A percentile compares a stretch with the other conserved stretches of the same genome.
phyloP scores from a whole-genome alignment of 1,140 invertebrate species.

The Drosophila nigrodunni region DNA sequence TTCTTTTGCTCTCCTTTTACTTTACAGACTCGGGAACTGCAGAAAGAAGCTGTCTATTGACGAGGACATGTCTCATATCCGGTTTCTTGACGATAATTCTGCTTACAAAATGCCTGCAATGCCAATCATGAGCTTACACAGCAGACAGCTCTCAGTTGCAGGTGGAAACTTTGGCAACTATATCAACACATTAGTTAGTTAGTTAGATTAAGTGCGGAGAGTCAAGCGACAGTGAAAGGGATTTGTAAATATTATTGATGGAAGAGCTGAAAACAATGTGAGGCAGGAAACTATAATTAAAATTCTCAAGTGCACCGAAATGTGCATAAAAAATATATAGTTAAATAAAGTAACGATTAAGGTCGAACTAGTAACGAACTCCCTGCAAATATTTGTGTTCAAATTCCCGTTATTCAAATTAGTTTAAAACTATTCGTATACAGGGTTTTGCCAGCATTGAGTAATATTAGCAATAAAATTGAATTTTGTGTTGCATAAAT shows the following conservation, averaged over 20 bases:
- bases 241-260: conserved; percentile 36
- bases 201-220: conserved; percentile 61
- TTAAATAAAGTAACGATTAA: conserved; percentile 27
- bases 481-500: not conserved
- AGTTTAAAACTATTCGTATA: conserved; percentile 11
- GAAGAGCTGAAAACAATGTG: conserved; percentile 1
- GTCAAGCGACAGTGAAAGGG: not conserved
- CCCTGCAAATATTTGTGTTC: conserved; percentile 19
- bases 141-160: conserved; percentile 3
- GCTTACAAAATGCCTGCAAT: conserved; percentile 42
- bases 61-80: conserved; percentile 60
- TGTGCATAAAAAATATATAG: conserved; percentile 9
- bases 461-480: conserved; percentile 8
- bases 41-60: conserved; percentile 38
- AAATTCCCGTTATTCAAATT: conserved; percentile 1
- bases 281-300: conserved; percentile 11
- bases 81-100: conserved; percentile 54
- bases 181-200: conserved; percentile 79
- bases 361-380: not conserved
- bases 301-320: conserved; percentile 11
- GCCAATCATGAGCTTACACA: conserved; percentile 63
- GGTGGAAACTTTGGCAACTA: conserved; percentile 62
- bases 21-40: conserved; percentile 43
- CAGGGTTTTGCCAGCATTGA: conserved; percentile 9
- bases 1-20: not conserved